Conservation (phyloP, 2,113 vertebrate species). For the Psittacula cyanocephala region DNA sequence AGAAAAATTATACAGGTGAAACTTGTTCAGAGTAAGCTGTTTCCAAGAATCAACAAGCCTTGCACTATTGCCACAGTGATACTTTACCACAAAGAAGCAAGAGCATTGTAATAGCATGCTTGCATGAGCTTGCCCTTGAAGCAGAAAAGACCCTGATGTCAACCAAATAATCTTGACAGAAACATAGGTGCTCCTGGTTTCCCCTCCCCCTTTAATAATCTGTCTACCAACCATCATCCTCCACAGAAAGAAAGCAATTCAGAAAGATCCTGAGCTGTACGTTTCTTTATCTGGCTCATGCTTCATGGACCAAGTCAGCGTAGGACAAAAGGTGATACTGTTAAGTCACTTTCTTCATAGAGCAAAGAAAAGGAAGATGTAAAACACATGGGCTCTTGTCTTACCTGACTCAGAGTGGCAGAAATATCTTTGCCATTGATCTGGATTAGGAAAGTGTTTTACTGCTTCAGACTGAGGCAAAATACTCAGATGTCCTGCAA, state of each 20-base stretch:
- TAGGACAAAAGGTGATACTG: neutral
- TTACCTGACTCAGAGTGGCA: neutral
- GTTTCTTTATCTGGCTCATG: neutral
- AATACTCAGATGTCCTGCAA: neutral
- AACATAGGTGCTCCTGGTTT: neutral
- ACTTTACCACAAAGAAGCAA: neutral
- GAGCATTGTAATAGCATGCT: neutral
- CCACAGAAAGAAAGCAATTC: neutral
- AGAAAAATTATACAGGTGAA: neutral
- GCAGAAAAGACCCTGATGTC: neutral
- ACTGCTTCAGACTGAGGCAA: neutral
- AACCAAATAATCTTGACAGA: neutral
- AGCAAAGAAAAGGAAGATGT: neutral
- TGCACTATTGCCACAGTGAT: neutral
- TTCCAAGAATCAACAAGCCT: neutral
- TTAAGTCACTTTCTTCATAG: neutral
- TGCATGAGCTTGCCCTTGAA: neutral
- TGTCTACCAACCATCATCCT: neutral
- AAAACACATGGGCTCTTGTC: neutral
- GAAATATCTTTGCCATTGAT: neutral
- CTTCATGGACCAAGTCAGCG: neutral
- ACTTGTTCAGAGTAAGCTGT: neutral
- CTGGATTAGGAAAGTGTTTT: neutral
- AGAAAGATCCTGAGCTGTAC: neutral
- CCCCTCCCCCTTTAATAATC: neutral